Evolutionary conservation across 2,797 vertebrate species (phyloP).

Genomic region (Trematocara caparti): DNA sequence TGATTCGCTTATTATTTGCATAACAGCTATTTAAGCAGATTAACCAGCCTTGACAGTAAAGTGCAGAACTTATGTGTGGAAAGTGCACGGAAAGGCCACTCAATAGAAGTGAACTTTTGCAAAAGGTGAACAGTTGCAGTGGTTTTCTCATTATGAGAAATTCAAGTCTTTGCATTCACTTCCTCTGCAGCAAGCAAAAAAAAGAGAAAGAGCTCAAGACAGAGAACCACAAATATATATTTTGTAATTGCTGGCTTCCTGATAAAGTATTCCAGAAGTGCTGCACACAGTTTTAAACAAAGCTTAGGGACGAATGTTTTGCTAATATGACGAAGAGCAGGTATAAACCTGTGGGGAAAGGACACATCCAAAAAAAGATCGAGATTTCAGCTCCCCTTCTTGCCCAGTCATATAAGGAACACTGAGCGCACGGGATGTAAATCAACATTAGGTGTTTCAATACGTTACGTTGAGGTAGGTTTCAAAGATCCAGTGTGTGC

Average conservation of each 20-base stretch:
- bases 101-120: constrained; percentile 48
- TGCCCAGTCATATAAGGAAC: constrained; percentile 74
- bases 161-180: constrained; percentile 51
- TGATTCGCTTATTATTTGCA: neutral
- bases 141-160: constrained; percentile 68
- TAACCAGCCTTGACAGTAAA: neutral
- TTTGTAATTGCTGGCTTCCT: constrained; percentile 66
- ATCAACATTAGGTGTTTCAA: constrained; percentile 49
- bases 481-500: constrained; percentile 8
- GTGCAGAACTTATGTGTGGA: constrained; percentile 8
- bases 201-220: constrained; percentile 7
- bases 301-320: constrained; percentile 55
- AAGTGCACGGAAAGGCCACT: constrained; percentile 32
- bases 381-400: constrained; percentile 35
- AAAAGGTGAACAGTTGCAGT: constrained; percentile 40
- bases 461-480: constrained; percentile 28
- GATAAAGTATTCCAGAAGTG: constrained; percentile 68
- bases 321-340: constrained; percentile 75
- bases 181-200: constrained; percentile 44
- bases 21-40: neutral
- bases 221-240: constrained; percentile 49
- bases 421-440: constrained; percentile 42
- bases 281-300: constrained; percentile 69
- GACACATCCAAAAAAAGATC: constrained; percentile 67
- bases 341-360: constrained; percentile 68